Evolutionary conservation across 2,888 invertebrate genomes (phyloP), one percentile per base, ranked within the genome.

Genomic region (Rutpela maculata): DNA sequence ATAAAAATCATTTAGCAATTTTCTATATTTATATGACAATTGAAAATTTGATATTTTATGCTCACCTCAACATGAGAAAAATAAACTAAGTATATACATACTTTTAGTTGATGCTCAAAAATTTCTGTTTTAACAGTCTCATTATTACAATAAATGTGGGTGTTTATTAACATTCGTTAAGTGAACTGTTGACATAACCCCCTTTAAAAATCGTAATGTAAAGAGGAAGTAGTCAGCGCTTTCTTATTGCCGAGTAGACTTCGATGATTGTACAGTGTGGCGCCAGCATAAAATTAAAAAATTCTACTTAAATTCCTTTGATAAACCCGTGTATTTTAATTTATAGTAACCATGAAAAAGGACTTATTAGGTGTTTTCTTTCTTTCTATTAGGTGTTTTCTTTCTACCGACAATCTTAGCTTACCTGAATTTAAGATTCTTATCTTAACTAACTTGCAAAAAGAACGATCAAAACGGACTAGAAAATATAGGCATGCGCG

Each of bases 101-200:
- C 12, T 15, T 43, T 11, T 43, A 12, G 1, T 15, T 43, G 12
- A 11, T 43, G 7, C 43, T 15, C 43, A 43, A 43, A 43, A 15
- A 43, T 15, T 3, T 50, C 43, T n/a, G 5, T n/a, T 15, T 65
- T 43, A 15, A 43, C 43, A 50, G 65, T 65, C 15, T 12, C 38
- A 43, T 50, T 65, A 65, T 50, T 43, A n/a, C 17, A 65, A 65
- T 65, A 65, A 65, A 43, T 17, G 65, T 43, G 43, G 65, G 43
- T 43, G 65, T 17, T 4, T 65, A 19, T 65, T 65, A 43, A 65
- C 19, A 17, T 50, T 38, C 17, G 43, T 4, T 65, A 65, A 43
- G 43, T 15, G 19, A 65, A 18, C 38, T 50, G 43, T 65, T 65
- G 43, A 65, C 43, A 19, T 31, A 65, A 18, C 65, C 65, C 43